A percentile compares a stretch with the other conserved stretches of the same genome.
Conservation (phyloP, 2,797 vertebrate genomes). For the Perodicticus potto region DNA sequence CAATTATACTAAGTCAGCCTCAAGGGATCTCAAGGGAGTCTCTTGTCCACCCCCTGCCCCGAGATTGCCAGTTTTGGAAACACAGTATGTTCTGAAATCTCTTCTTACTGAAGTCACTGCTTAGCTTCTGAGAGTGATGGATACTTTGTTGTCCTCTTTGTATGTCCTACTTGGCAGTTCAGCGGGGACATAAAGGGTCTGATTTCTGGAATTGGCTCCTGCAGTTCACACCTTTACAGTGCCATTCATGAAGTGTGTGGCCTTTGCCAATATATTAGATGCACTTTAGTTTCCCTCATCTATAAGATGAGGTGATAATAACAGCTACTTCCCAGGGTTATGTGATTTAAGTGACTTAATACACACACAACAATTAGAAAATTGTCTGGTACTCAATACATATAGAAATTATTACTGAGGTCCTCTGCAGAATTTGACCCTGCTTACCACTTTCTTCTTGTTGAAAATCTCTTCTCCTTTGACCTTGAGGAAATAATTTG, state of each 20-base stretch:
- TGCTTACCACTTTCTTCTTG: neutral
- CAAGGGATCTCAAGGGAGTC: neutral
- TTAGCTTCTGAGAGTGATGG: neutral
- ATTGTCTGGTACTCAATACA: neutral
- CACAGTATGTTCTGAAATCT: neutral
- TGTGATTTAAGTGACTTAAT: neutral
- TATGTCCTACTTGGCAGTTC: rapidly evolving
- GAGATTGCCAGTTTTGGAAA: neutral
- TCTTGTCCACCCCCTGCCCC: neutral
- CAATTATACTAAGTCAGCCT: neutral
- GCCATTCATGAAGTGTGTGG: neutral
- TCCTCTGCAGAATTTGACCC: neutral
- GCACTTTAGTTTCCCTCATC: neutral
- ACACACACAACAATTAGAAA: neutral
- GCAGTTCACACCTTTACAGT: rapidly evolving
- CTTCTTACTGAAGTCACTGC: neutral
- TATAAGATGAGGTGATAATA: neutral
- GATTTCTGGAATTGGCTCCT: neutral
- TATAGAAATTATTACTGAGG: neutral
- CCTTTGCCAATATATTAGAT: neutral
- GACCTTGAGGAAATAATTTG: neutral
- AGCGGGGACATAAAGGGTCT: no score
- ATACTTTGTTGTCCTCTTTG: rapidly evolving
- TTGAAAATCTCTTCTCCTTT: neutral
- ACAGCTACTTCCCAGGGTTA: neutral